Evolutionary conservation across 2,113 vertebrate genomes (phyloP).

Genomic region (Callaeas wilsoni): DNA sequence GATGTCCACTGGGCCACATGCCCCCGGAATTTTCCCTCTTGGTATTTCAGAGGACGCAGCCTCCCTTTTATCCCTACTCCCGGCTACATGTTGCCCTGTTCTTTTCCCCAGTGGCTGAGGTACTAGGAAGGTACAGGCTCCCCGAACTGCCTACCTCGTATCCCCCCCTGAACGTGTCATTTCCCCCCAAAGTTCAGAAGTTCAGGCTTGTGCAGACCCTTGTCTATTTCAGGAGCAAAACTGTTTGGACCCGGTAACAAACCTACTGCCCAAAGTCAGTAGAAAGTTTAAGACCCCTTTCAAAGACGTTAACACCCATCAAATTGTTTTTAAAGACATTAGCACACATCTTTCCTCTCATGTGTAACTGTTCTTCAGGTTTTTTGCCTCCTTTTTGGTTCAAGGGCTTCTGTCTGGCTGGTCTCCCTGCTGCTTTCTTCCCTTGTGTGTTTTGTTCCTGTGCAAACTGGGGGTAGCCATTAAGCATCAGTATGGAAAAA

Average conservation of each 20-base stretch:
- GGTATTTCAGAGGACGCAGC: not conserved
- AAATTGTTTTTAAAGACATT: not conserved
- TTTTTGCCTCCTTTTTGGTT: not conserved
- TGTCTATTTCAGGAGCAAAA: not conserved
- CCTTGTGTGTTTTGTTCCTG: constrained; percentile 73
- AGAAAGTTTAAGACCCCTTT: not conserved
- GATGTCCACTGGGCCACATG: not conserved
- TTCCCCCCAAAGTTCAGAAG: not conserved
- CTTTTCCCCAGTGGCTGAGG: no score
- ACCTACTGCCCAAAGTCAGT: no score
- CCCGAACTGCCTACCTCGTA: no score
- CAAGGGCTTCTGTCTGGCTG: constrained; percentile 77
- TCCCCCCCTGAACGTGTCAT: no score
- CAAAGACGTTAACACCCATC: not conserved
- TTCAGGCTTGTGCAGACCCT: not conserved
- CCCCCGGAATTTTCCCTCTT: not conserved
- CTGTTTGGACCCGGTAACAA: no score
- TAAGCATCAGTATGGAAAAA: constrained; percentile 71
- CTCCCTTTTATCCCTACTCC: not conserved
- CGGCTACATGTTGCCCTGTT: no score
- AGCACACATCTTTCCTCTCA: not conserved
- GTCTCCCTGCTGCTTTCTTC: constrained; percentile 78
- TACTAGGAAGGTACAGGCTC: no score
- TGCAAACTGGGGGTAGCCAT: constrained; percentile 68
- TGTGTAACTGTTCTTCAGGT: not conserved